A percentile compares a stretch with the other conserved stretches of the same genome.
Conservation (phyloP, 2,888 invertebrate species). For the Notodonta ziczac region DNA sequence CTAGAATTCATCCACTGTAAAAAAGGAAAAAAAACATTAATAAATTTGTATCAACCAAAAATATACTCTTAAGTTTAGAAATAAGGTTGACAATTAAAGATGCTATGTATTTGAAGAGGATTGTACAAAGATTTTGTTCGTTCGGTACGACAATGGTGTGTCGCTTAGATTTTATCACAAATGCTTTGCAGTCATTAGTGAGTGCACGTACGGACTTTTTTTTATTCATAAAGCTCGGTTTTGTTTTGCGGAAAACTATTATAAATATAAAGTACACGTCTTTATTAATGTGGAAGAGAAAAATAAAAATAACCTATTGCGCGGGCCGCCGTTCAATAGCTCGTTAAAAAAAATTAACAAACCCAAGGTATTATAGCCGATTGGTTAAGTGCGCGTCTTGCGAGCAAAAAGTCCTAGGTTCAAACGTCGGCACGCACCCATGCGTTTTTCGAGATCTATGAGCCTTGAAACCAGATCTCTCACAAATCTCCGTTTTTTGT, state of each 20-base stretch:
- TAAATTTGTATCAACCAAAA: conserved; percentile 28
- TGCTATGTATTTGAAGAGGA: conserved; percentile 14
- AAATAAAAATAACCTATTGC: no score
- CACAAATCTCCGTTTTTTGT: no score
- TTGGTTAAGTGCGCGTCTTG: no score
- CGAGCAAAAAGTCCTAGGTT: no score
- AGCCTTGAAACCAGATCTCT: no score
- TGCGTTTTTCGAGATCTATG: no score
- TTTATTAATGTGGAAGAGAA: neutral
- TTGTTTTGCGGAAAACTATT: neutral
- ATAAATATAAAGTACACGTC: neutral
- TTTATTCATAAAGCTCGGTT: conserved; percentile 1
- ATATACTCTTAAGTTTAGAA: neutral
- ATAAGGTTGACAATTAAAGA: conserved; percentile 16
- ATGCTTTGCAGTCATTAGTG: conserved; percentile 65
- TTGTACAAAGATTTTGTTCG: conserved; percentile 48
- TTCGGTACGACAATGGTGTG: conserved; percentile 61
- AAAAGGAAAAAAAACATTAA: conserved; percentile 42
- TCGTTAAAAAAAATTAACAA: no score
- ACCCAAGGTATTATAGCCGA: no score
- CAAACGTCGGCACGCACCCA: no score
- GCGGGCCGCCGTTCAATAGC: no score
- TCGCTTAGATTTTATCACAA: conserved; percentile 63
- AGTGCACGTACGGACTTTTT: conserved; percentile 20
- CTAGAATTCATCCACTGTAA: conserved; percentile 30